Evolutionary conservation across 2,113 vertebrate genomes (phyloP).

Genomic region (Platysternon megacephalum): DNA sequence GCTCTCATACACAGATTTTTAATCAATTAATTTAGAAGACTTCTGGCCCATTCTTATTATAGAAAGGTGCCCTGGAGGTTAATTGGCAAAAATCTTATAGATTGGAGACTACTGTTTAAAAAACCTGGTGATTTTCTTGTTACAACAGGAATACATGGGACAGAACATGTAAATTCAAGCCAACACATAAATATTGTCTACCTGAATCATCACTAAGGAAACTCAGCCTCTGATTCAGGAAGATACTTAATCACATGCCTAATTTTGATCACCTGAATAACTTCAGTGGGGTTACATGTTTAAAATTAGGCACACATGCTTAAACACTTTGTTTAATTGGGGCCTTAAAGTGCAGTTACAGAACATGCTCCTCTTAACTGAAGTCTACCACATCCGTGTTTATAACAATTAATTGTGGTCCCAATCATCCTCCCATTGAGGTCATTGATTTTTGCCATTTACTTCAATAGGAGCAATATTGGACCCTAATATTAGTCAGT

Average conservation of each 20-base stretch:
- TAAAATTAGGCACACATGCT: neutral
- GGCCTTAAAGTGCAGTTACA: neutral
- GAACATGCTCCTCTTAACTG: neutral
- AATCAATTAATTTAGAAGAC: neutral
- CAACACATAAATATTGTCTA: neutral
- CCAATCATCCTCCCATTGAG: neutral
- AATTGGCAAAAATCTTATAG: neutral
- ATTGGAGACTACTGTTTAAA: neutral
- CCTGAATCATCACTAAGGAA: neutral
- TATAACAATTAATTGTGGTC: neutral
- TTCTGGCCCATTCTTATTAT: neutral
- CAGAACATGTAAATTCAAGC: neutral
- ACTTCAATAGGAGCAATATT: neutral
- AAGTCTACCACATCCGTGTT: neutral
- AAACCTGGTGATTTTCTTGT: neutral
- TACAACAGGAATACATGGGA: neutral
- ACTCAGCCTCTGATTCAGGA: neutral
- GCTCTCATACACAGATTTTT: neutral
- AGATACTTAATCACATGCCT: neutral
- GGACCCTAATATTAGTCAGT: neutral
- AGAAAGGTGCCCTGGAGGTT: neutral
- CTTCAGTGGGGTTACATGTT: neutral
- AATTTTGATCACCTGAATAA: constrained; percentile 6
- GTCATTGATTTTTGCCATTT: neutral
- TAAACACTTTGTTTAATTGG: neutral